Evolutionary conservation across 2,888 invertebrate genomes (phyloP), one percentile per base, ranked within the genome.

Genomic region (Thyatira batis): DNA sequence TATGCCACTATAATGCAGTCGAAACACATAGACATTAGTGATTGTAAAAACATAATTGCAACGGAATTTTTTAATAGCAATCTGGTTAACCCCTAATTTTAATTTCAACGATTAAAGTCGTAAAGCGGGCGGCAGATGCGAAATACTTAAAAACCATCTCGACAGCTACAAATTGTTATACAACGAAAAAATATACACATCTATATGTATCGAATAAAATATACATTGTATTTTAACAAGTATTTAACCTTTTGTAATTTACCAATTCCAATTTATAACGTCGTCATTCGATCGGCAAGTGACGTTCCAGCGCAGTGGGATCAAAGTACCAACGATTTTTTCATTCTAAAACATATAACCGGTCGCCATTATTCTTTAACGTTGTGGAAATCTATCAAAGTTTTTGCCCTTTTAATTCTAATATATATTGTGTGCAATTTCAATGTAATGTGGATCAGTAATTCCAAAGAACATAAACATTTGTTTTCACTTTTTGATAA

Each of bases 201-300:
- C n/a, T n/a, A n/a, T n/a, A 48, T 39, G 44, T 49, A 60, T 54
- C 55, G 60, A 62, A 63, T 39, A 39, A 71, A 72, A 69, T 69
- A 60, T 58, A 69, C 69, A 71, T 65, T 71, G 70, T 62, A 69
- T 71, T 75, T 73, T 76, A 70, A 78, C 65, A 71, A 71, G 67
- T 67, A 71, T 78, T 79, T 76, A 78, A 79, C 77, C 75, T 79
- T 82, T n/a, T 78, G 65, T 60, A 39, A 61, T 55, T 39, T 8
- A 17, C 8, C 48, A 20, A 48, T 67, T 58, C 60, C 57, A 65
- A 68, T 65, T 67, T 71, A 63, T 61, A 62, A 58, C 45, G 58
- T 55, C 54, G 30, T 23, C 28, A 30, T 27, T 45, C 45, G 45
- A 51, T 48, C 27, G 39, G 11, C 33, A 51, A 51, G 13, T 17